Evolutionary conservation across 1,140 invertebrate genomes (phyloP).

Genomic region (Ericerus pela): DNA sequence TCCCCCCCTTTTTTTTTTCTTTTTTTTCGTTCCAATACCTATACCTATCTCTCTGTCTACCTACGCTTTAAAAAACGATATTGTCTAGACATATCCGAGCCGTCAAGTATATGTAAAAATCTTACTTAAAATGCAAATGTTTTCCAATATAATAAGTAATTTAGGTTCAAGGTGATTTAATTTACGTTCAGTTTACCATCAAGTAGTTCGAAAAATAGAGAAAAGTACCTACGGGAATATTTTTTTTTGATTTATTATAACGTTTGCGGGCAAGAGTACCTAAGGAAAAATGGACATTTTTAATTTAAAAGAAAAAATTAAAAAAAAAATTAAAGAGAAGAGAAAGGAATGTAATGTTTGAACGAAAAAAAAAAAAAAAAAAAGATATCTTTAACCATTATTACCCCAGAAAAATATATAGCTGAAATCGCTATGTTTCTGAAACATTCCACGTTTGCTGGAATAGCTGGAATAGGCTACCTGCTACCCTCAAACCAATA

Average conservation of each 20-base stretch:
- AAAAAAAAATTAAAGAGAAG: no score
- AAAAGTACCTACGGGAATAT: neutral
- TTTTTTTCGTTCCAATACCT: no score
- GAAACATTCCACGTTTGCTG: no score
- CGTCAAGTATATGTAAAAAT: slow-evolving; percentile 12
- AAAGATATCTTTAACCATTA: no score
- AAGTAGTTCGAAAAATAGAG: slow-evolving; percentile 12
- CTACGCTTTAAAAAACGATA: slow-evolving; percentile 4
- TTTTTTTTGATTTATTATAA: slow-evolving; percentile 10
- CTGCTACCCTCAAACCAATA: no score
- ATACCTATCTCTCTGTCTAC: no score
- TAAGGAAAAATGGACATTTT: slow-evolving; percentile 7
- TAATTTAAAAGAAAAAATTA: slow-evolving; percentile 1
- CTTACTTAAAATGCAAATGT: slow-evolving; percentile 12
- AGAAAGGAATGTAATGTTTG: no score
- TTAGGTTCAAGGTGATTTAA: slow-evolving; percentile 8
- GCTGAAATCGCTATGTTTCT: no score
- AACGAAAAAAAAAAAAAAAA: no score
- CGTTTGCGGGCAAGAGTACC: slow-evolving; percentile 3
- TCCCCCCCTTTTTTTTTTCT: no score
- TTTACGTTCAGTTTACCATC: slow-evolving; percentile 8
- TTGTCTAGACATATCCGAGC: slow-evolving; percentile 8
- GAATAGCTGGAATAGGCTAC: no score
- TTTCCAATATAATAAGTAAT: slow-evolving; percentile 12
- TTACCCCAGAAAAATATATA: no score